These are phyloP conservation scores for Anguilla obscura DNA, from an alignment of 2,797 vertebrate species.

Conservation along the genomic window DNA sequence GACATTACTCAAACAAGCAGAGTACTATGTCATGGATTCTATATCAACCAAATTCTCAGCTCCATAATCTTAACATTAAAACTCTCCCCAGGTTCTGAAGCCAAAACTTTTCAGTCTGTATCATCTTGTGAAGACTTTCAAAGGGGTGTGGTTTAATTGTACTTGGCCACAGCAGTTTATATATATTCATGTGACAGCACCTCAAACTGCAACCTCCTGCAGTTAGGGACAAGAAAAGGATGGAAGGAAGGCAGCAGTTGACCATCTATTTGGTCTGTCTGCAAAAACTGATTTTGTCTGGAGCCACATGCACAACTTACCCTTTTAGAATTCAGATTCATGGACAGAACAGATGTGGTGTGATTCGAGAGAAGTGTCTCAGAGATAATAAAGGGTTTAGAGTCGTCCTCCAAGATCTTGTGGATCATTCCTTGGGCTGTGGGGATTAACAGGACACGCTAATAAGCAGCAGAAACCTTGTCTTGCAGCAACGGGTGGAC, in stretches of 20 bases:
- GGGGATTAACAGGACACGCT: neutral
- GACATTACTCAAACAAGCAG: neutral
- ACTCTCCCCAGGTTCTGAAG: no score
- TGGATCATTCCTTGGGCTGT: constrained; percentile 71
- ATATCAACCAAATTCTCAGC: neutral
- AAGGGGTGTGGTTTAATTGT: neutral
- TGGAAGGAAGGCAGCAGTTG: neutral
- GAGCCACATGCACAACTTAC: constrained; percentile 50
- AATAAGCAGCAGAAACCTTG: neutral
- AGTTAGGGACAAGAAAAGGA: neutral
- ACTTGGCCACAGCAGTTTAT: neutral
- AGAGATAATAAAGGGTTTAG: constrained; percentile 72
- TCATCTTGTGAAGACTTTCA: neutral
- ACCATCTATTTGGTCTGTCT: constrained; percentile 10
- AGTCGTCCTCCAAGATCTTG: constrained; percentile 69
- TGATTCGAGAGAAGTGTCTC: constrained; percentile 60
- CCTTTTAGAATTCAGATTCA: constrained; percentile 71
- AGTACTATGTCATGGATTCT: neutral
- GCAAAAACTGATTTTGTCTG: neutral
- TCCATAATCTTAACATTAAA: neutral
- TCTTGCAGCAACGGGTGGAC: constrained; percentile 32
- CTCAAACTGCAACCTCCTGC: neutral
- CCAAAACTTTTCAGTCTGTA: neutral
- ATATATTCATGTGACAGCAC: neutral
- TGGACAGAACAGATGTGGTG: constrained; percentile 59